These are phyloP conservation scores for Apistogramma diplotaenia DNA, from an alignment of 2,113 vertebrate species.

Conservation along the genomic window DNA sequence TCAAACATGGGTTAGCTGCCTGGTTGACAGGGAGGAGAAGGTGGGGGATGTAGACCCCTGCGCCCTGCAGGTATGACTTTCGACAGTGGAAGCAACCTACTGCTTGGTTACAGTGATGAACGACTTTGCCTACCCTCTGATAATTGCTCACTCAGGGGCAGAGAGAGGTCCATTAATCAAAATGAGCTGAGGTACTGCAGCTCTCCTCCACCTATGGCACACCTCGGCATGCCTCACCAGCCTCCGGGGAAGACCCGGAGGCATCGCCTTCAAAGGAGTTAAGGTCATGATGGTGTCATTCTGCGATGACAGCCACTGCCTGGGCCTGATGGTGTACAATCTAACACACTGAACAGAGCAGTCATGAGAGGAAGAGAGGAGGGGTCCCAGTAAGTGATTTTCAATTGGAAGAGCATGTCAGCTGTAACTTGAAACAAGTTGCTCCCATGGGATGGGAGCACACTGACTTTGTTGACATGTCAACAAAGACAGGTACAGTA, in stretches of 20 bases:
- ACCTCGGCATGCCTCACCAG: slow-evolving; percentile 34
- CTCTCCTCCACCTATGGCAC: slow-evolving; percentile 60
- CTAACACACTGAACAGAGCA: slow-evolving; percentile 21
- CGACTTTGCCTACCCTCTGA: slow-evolving; percentile 78
- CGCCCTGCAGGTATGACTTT: slow-evolving; percentile 63
- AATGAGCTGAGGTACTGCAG: slow-evolving; percentile 69
- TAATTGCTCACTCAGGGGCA: slow-evolving; percentile 84
- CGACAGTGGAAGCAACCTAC: slow-evolving; percentile 57
- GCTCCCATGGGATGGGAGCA: slow-evolving; percentile 26
- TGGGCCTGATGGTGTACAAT: not conserved
- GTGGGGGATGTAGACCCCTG: slow-evolving; percentile 16
- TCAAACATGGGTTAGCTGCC: slow-evolving; percentile 23
- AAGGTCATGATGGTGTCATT: slow-evolving; percentile 44
- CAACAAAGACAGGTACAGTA: not conserved
- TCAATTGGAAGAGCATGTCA: slow-evolving; percentile 29
- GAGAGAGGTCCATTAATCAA: slow-evolving; percentile 84
- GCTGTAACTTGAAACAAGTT: slow-evolving; percentile 43
- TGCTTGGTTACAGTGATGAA: slow-evolving; percentile 79
- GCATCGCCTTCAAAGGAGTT: slow-evolving; percentile 41
- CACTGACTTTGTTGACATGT: slow-evolving; percentile 9
- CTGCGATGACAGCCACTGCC: slow-evolving; percentile 21
- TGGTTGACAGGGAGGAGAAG: slow-evolving; percentile 3
- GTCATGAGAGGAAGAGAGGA: not conserved
- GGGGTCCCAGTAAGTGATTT: slow-evolving; percentile 21
- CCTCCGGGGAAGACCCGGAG: slow-evolving; percentile 44